These are phyloP conservation scores for Cephalopholis sonnerati DNA, from an alignment of 2,113 vertebrate genomes.

Conservation along the genomic window DNA sequence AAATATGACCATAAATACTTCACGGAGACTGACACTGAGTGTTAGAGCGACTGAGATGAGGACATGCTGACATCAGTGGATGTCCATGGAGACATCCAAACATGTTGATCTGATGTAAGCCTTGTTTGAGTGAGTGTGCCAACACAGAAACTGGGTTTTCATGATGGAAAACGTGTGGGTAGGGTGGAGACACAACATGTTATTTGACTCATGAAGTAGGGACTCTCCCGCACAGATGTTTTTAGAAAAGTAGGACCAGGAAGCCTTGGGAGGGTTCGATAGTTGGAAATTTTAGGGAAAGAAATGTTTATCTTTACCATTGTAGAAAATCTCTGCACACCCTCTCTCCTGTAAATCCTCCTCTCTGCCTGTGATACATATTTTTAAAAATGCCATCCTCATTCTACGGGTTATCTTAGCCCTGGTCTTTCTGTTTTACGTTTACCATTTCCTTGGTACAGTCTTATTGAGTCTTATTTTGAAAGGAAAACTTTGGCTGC, in stretches of 20 bases:
- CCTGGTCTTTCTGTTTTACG: background rate
- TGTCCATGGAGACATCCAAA: slow-evolving; percentile 1
- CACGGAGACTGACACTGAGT: background rate
- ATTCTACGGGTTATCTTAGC: background rate
- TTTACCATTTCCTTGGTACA: background rate
- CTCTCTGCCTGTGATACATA: background rate
- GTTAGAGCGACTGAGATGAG: background rate
- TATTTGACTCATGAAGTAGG: background rate
- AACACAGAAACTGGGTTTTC: background rate
- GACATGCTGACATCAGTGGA: background rate
- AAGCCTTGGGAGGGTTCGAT: background rate
- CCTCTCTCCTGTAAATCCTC: background rate
- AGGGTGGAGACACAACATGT: background rate
- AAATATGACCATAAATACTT: background rate
- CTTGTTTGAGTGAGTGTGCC: background rate
- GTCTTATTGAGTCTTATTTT: background rate
- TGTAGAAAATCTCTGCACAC: no score
- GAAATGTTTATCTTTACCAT: background rate
- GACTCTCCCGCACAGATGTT: background rate
- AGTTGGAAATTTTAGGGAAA: background rate
- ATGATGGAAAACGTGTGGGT: background rate
- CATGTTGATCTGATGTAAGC: slow-evolving; percentile 42
- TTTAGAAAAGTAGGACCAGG: background rate
- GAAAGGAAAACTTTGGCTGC: background rate
- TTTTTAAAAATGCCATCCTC: background rate